phyloP scores from a whole-genome alignment of 64 coral and sea anemone genomes.

The Actinia tenebrosa region DNA sequence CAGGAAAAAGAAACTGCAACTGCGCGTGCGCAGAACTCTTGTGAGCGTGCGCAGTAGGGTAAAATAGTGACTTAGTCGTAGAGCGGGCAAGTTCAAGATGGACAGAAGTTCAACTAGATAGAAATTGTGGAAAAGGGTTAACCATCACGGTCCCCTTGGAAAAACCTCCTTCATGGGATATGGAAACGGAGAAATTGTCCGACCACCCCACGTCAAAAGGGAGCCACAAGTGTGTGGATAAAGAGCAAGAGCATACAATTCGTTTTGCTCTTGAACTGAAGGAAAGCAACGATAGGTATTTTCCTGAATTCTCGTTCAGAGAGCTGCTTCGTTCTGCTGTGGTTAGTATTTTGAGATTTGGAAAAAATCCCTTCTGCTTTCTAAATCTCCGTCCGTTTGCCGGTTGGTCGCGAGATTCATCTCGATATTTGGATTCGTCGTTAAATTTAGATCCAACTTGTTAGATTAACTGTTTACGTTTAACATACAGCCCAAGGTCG shows the following conservation, averaged over 20 bases:
- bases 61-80: conserved; percentile 86
- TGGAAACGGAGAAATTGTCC: conserved; percentile 84
- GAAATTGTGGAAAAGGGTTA: conserved; percentile 53
- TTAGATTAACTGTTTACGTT: conserved; percentile 21
- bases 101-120: conserved; percentile 77
- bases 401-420: not conserved
- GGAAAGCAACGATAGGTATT: conserved; percentile 85
- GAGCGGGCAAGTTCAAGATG: conserved; percentile 99
- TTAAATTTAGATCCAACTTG: conserved; percentile 18
- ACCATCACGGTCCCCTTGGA: conserved; percentile 53
- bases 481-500: conserved; percentile 22
- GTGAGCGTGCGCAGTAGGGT: conserved; percentile 93
- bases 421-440: conserved; percentile 15
- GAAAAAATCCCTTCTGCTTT: not conserved
- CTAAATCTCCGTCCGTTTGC: not conserved
- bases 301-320: conserved; percentile 93
- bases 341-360: conserved; percentile 15
- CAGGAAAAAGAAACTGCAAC: conserved; percentile 51
- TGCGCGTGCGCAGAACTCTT: conserved; percentile 90
- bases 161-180: conserved; percentile 83
- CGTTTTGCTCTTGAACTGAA: conserved; percentile 82
- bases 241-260: conserved; percentile 44
- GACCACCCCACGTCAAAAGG: conserved; percentile 49
- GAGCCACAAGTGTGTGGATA: conserved; percentile 59
- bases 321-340: conserved; percentile 57